Base-by-base conservation (phyloP, 2,888 invertebrate species). In the Agriopis aurantiaria region DNA sequence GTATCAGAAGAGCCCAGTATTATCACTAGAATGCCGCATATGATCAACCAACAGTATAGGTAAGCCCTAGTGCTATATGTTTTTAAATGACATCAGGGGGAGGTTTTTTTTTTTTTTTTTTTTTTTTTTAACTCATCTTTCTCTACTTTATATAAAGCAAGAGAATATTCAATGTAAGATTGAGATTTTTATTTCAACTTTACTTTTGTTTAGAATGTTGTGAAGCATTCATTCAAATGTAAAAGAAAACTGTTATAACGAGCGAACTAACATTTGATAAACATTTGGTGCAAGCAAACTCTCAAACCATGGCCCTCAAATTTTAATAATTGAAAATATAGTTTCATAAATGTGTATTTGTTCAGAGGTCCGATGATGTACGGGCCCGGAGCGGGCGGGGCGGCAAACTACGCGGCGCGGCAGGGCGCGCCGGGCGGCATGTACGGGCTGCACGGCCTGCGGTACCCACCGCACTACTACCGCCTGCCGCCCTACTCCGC, bases 11-110 rank as follows among this genome's bases (percentile, higher is more conserved):
- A 94, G 78, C 94, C 95, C 62, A 93, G 93, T 80, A 87, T 94
- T 78, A 95, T 95, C 76, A 95, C 95, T 0, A 80, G 95, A 51
- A 95, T 95, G 94, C 95, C 94, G 70, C 94, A 95, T 69, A 93
- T 94, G 91, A 85, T 94, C 80, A 92, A 91, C 74, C 94, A 92
- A 51, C 92, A 93, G 71, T 95, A 93, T 82, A 91, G 94, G 94
- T 93, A 64, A 65, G n/a, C 3, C 3, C 6, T 55, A n/a, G 9
- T 8, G n/a, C n/a, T 23, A 8, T 52, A 17, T 23, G 0, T 23
- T 1, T 23, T 23, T 52, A 0, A 23, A 23, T 8, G 3, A 12
- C 12, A 7, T 10, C 11, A 3, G 5, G 33, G 6, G 5, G 4
- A 10, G 33, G 53, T 11, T 48, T n/a, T n/a, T n/a, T n/a, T n/a